Percentiles rank a stretch among this genome's conserved stretches.
Evolutionary conservation across 2,113 vertebrate genomes (phyloP).

Genomic region (Jaculus jaculus): DNA sequence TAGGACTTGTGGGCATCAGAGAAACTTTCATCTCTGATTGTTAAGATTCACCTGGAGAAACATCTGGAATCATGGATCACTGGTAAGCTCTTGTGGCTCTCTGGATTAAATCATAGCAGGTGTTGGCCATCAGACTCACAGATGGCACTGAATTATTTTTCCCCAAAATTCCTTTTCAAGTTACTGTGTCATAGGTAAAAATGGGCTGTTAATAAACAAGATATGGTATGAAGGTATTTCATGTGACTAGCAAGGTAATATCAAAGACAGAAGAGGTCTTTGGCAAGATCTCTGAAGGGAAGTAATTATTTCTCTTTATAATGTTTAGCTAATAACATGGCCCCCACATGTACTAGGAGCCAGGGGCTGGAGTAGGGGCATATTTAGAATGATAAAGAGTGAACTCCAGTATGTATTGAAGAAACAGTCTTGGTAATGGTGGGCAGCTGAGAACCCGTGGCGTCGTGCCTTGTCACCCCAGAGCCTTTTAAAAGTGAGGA

Average conservation of each 20-base stretch:
- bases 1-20: neutral
- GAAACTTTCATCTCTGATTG: neutral
- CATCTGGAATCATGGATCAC: neutral
- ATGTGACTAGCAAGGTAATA: constrained; percentile 53
- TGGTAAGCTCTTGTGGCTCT: neutral
- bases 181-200: constrained; percentile 15
- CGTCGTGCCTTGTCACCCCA: neutral
- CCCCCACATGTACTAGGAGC: neutral
- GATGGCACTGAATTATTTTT: neutral
- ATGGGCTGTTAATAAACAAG: constrained; percentile 33
- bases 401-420: neutral
- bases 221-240: constrained; percentile 53
- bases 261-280: constrained; percentile 65
- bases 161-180: constrained; percentile 12
- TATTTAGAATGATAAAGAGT: neutral
- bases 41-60: constrained; percentile 47
- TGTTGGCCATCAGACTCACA: neutral
- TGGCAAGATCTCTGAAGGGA: constrained; percentile 58
- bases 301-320: constrained; percentile 58
- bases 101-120: constrained; percentile 1
- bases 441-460: no score
- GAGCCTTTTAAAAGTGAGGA: constrained; percentile 51
- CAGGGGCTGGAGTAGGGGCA: accelerated
- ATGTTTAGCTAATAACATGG: constrained; percentile 54
- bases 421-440: no score